These are phyloP conservation scores for Musca vetustissima DNA, from an alignment of 1,140 invertebrate species.

Conservation along the genomic window DNA sequence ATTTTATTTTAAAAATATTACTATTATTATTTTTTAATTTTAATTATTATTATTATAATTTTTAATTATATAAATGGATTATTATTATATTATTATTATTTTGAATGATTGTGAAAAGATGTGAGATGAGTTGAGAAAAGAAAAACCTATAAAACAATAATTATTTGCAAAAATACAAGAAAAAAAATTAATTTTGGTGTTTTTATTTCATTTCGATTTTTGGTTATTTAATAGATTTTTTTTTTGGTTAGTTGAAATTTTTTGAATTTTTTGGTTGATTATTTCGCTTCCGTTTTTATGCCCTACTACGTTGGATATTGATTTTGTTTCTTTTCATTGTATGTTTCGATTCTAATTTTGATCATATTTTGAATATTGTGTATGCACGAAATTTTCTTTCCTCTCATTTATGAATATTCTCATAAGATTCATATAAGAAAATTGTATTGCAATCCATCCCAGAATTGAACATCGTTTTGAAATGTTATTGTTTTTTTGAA, in stretches of 20 bases:
- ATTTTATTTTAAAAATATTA: neutral
- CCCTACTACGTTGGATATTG: too few species aligned
- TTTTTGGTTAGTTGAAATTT: neutral
- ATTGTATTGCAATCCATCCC: too few species aligned
- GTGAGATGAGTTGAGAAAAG: neutral
- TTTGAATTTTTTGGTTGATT: neutral
- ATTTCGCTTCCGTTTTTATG: too few species aligned
- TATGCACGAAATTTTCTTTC: too few species aligned
- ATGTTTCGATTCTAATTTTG: too few species aligned
- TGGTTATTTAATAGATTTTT: neutral
- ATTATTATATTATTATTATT: constrained; percentile 16
- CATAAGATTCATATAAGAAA: too few species aligned
- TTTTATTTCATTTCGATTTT: constrained; percentile 14
- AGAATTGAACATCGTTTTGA: too few species aligned
- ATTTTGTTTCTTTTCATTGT: too few species aligned
- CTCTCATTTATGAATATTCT: too few species aligned
- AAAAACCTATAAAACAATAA: constrained; percentile 21
- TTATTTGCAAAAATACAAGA: constrained; percentile 19
- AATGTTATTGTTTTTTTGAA: too few species aligned
- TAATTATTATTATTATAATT: constrained; percentile 21
- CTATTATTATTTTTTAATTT: constrained; percentile 19
- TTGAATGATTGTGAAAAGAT: constrained; percentile 17
- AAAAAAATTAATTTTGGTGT: constrained; percentile 6
- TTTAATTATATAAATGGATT: constrained; percentile 4
- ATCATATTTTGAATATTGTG: too few species aligned